Percentiles rank a stretch among this genome's conserved stretches.
Evolutionary conservation across 2,113 vertebrate species (phyloP).

Genomic region (Esox niger): DNA sequence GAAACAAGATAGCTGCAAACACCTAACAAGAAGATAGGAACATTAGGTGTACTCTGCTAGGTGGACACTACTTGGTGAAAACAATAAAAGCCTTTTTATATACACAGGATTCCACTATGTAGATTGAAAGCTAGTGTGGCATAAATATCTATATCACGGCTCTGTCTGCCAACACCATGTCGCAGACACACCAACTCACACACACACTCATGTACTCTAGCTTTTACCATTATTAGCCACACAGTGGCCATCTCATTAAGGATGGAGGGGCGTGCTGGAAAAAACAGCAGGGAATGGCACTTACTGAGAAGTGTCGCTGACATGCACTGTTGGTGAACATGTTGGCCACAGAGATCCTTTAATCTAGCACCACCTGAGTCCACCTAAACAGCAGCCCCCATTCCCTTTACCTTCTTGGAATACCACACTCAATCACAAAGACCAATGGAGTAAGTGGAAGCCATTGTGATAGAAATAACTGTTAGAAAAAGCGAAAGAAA

Average conservation of each 20-base stretch:
- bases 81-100: conserved; percentile 57
- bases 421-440: neutral
- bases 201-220: conserved; percentile 60
- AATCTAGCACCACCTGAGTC: neutral
- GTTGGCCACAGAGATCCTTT: neutral
- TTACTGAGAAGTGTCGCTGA: conserved; percentile 22
- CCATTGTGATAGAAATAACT: neutral
- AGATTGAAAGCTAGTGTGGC: conserved; percentile 51
- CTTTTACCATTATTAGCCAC: conserved; percentile 51
- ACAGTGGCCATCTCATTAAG: conserved; percentile 61
- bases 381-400: neutral
- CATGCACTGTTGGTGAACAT: neutral
- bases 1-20: neutral
- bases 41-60: no score
- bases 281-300: conserved; percentile 9
- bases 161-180: conserved; percentile 63
- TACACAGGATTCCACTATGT: conserved; percentile 50
- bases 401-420: neutral
- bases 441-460: neutral
- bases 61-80: conserved; percentile 25
- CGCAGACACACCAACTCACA: conserved; percentile 54
- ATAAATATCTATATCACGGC: conserved; percentile 35
- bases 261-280: conserved; percentile 28
- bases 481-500: neutral
- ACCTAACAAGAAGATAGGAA: conserved; percentile 12